These are phyloP conservation scores for Crematogaster levior DNA, from an alignment of 2,888 invertebrate species.

Conservation along the genomic window DNA sequence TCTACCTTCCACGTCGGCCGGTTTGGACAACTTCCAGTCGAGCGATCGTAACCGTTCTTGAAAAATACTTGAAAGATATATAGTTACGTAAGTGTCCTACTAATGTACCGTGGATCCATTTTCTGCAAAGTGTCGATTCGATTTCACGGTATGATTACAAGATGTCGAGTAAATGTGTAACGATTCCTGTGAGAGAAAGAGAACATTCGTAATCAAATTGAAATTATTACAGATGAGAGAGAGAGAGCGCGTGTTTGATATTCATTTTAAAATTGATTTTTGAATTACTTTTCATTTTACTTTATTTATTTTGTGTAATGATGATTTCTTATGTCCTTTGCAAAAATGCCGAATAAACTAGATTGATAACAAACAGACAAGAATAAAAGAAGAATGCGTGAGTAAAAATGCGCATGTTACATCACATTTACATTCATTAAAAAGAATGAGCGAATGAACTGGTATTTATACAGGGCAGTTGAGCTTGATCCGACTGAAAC, in stretches of 20 bases:
- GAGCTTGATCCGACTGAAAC: slow-evolving; percentile 43
- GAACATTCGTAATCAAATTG: neutral
- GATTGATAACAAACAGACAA: slow-evolving; percentile 10
- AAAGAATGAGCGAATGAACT: slow-evolving; percentile 31
- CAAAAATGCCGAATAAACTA: neutral
- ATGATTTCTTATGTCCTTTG: neutral
- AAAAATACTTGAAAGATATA: slow-evolving; percentile 34
- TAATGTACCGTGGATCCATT: slow-evolving; percentile 21
- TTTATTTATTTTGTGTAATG: neutral
- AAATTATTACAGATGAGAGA: neutral
- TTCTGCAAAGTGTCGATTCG: neutral
- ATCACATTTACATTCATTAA: slow-evolving; percentile 38
- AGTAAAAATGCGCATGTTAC: slow-evolving; percentile 42
- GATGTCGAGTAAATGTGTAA: neutral
- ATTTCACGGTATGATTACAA: slow-evolving; percentile 7
- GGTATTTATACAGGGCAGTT: slow-evolving; percentile 33
- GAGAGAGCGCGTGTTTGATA: neutral
- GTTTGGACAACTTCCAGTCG: slow-evolving; percentile 69
- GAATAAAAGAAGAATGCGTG: neutral
- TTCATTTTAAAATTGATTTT: neutral
- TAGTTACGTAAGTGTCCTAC: slow-evolving; percentile 36
- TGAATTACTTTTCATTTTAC: neutral
- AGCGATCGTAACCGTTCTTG: slow-evolving; percentile 55
- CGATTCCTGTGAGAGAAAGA: neutral
- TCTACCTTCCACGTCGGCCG: slow-evolving; percentile 36